Base-by-base conservation (phyloP, 1,140 invertebrate genomes). In the Daktulosphaira vitifoliae region DNA sequence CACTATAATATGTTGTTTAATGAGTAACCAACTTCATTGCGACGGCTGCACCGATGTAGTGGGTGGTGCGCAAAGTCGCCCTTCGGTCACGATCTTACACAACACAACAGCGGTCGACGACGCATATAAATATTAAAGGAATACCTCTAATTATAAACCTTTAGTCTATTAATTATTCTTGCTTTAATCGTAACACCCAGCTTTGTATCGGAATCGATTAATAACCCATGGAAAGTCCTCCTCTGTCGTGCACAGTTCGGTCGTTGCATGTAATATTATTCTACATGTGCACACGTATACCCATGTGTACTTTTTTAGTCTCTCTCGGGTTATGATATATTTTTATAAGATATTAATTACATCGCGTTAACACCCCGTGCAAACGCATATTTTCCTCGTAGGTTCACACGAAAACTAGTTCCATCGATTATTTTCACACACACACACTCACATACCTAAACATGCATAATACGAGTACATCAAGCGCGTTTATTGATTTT, bases 361-460 rank as follows among this genome's bases (percentile, higher is more conserved):
- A 62, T 29, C 56, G 44, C 39, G 56, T 62, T 62, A 62, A 62
- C 56, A 62, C 56, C 56, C 56, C 53, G 39, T 26, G 15, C 26
- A 16, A 16, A 25, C 22, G 37, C 20, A 56, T 56, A 56, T 22
- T 20, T 39, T 39, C 42, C 44, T 59, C 44, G 44, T 18, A n/a
- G 56, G 56, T 62, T 62, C 56, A 62, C 56, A 62, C 56, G 56
- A 62, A 62, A 62, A 62, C 56, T 62, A 62, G 56, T 62, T 62
- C 56, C 56, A 38, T 59, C 39, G 39, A n/a, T 42, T 33, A 33
- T 33, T 33, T 33, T 33, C 29, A 33, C 29, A 33, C 29, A 33
- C 29, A 33, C 29, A 33, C 29, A 33, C 29, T 6, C 29, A 33
- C 11, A 11, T 33, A 33, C 29, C 29, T 33, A 33, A 5, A 33